Evolutionary conservation across 2,888 invertebrate species (phyloP), one percentile per base, ranked within the genome.

Genomic region (Crematogaster levior): DNA sequence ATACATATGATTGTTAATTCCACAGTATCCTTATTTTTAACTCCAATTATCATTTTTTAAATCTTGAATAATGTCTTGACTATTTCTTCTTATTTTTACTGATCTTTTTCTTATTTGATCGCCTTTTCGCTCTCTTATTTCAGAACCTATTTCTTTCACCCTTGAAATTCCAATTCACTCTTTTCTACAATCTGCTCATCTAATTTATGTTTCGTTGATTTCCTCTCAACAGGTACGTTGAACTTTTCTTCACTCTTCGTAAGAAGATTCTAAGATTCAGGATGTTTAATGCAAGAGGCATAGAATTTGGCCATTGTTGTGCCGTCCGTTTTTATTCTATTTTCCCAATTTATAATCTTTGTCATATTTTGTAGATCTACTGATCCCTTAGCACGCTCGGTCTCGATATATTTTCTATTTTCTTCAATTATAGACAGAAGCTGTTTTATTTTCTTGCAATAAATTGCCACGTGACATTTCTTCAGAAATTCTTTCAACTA

Each of bases 401-500:
- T 65, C 43, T 65, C 97, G 85, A 99, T 97, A 89, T 97, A 97
- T 90, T 96, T 96, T 0, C 96, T 93, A 91, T 97, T 98, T 93
- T 98, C 98, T 90, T 97, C 63, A 27, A 65, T 65, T 18, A 65
- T 6, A 27, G 24, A 27, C 27, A 65, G 4, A 40, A 65, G 63
- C 2, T 43, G 27, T 65, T 65, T 65, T 75, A 99, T 95, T 94
- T 98, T 98, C 90, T 97, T 97, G 1, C 43, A 65, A 43, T 65
- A 65, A 43, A 24, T 43, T 65, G 97, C 95, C 61, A 97, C 96
- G 83, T 97, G 96, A 92, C 98, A 98, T 68, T 96, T 96, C 94
- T 98, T 98, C 53, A 98, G 90, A 92, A 98, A 98, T 60, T 96
- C 95, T 94, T 97, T 98, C 24, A 99, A 93, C 63, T 65, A 18